Conservation (phyloP, 1,140 invertebrate genomes). For the Pseudomyrmex dendroicus region DNA sequence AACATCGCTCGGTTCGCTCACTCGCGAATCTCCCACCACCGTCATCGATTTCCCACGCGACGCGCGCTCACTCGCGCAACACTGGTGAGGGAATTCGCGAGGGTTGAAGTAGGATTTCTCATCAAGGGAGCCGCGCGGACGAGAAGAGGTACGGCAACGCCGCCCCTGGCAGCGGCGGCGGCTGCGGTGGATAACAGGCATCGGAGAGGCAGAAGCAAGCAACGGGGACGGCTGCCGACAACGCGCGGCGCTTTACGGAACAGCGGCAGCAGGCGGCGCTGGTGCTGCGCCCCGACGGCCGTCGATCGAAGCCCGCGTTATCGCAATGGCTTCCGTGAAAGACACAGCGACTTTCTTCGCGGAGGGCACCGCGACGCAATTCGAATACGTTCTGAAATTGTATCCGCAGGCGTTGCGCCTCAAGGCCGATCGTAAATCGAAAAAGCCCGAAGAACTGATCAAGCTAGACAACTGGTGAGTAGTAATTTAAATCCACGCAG, state of each 20-base stretch:
- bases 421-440: conserved; percentile 94
- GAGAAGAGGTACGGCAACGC: conserved; percentile 40
- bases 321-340: conserved; percentile 93
- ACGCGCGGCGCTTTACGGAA: conserved; percentile 26
- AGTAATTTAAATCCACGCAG: not conserved
- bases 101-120: conserved; percentile 51
- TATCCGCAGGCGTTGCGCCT: conserved; percentile 94
- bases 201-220: conserved; percentile 18
- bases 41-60: conserved; percentile 62
- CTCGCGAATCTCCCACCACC: conserved; percentile 45
- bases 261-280: conserved; percentile 64
- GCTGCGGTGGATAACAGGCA: not conserved
- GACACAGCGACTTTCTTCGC: conserved; percentile 96
- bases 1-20: conserved; percentile 45
- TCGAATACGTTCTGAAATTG: conserved; percentile 94
- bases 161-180: conserved; percentile 30
- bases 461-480: conserved; percentile 97
- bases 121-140: not conserved
- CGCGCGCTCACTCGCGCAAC: conserved; percentile 53
- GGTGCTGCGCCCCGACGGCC: conserved; percentile 78
- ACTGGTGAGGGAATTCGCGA: conserved; percentile 53
- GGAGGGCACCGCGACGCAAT: conserved; percentile 93
- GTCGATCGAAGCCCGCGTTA: conserved; percentile 83
- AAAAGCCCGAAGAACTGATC: conserved; percentile 96
- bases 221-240: conserved; percentile 29